Conservation (phyloP, 2,113 vertebrate genomes). For the Python bivittatus region DNA sequence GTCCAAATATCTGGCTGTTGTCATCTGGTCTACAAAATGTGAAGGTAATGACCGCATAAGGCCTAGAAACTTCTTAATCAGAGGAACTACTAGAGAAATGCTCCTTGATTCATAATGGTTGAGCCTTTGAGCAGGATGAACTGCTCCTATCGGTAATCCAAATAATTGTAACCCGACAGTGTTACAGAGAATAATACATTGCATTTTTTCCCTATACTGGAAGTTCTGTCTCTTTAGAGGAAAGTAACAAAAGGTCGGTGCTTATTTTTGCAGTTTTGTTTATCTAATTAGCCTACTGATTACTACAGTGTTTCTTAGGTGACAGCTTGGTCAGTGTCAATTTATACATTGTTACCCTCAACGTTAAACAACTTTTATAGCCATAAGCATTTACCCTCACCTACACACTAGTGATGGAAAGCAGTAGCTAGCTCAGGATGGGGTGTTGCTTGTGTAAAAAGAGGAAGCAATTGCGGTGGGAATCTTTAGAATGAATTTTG, state of each 20-base stretch:
- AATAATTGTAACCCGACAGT: not conserved
- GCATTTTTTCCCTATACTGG: not conserved
- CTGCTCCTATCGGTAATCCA: not conserved
- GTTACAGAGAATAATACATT: not conserved
- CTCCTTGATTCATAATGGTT: not conserved
- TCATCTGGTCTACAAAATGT: not conserved
- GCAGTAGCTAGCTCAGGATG: no score
- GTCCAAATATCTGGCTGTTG: not conserved
- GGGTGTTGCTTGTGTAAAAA: no score
- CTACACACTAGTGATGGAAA: not conserved
- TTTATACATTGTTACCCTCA: not conserved
- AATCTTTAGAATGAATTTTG: no score
- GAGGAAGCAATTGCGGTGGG: no score
- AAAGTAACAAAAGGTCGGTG: not conserved
- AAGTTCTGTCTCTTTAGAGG: not conserved
- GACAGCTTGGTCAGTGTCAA: not conserved
- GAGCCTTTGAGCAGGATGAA: not conserved
- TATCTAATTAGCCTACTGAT: not conserved
- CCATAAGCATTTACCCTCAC: not conserved
- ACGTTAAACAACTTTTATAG: not conserved
- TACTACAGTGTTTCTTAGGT: not conserved
- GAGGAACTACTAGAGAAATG: not conserved
- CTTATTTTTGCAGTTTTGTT: not conserved
- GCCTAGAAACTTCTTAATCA: not conserved
- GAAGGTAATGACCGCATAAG: no score